Conservation (phyloP, 2,797 vertebrate species). For the Hybognathus amarus region DNA sequence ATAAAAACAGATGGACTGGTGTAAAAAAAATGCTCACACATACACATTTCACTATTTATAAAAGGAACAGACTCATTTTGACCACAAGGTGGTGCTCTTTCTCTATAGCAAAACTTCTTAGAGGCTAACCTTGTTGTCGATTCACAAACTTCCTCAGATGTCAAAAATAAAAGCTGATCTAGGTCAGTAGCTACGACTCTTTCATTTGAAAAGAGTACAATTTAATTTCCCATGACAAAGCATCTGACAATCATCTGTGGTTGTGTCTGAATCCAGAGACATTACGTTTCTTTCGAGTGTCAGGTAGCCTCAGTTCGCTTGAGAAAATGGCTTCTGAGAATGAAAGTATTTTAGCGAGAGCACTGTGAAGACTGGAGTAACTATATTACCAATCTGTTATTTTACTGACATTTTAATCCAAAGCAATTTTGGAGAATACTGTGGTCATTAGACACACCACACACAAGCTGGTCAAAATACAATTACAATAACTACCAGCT, state of each 20-base stretch:
- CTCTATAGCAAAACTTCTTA: background rate
- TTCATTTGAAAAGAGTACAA: background rate
- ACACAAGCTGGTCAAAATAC: background rate
- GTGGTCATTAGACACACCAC: background rate
- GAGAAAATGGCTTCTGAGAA: background rate
- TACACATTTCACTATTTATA: background rate
- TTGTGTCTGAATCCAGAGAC: background rate
- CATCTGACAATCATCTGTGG: background rate
- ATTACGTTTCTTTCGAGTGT: background rate
- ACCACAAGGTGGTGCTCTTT: constrained; percentile 53
- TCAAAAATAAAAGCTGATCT: constrained; percentile 29
- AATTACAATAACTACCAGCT: background rate
- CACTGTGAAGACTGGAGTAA: constrained; percentile 1
- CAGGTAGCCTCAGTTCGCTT: background rate
- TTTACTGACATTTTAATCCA: background rate
- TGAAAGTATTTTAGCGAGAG: background rate
- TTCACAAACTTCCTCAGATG: constrained; percentile 22
- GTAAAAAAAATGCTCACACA: background rate
- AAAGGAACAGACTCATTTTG: background rate
- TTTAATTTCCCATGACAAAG: background rate
- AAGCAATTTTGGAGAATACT: background rate
- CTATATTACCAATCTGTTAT: constrained; percentile 3
- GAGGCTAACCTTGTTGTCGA: background rate
- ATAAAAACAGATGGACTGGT: constrained; percentile 10
- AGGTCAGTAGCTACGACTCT: constrained; percentile 33